Percentiles rank a stretch among this genome's conserved stretches.
These are phyloP conservation scores for Berghia stephanieae DNA, from an alignment of 1,140 invertebrate species.

Conservation along the genomic window DNA sequence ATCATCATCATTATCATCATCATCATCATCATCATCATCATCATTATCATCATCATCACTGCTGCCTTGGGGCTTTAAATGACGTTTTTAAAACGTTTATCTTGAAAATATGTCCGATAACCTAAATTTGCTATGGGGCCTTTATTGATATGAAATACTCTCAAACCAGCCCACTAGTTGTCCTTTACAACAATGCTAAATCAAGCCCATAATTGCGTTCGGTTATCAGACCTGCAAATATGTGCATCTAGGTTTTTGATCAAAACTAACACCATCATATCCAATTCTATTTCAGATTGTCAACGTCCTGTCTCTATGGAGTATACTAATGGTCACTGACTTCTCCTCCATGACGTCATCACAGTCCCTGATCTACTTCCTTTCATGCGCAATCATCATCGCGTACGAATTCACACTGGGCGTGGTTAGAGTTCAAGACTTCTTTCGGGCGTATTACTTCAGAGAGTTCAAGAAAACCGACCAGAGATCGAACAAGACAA, in stretches of 20 bases:
- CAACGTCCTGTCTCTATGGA: constrained; percentile 58
- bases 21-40: not conserved
- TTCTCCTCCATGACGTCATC: constrained; percentile 45
- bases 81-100: too few species aligned
- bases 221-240: too few species aligned
- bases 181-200: too few species aligned
- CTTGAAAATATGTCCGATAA: too few species aligned
- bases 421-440: constrained; percentile 62
- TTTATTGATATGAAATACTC: too few species aligned
- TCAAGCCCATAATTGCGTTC: too few species aligned
- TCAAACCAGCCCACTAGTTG: too few species aligned
- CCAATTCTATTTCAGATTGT: constrained; percentile 50
- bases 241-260: too few species aligned
- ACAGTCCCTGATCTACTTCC: constrained; percentile 40
- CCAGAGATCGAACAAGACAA: constrained; percentile 15
- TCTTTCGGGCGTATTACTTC: constrained; percentile 55
- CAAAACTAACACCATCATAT: not conserved
- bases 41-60: too few species aligned
- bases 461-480: constrained; percentile 42
- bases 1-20: not conserved
- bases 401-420: constrained; percentile 57
- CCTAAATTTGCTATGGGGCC: too few species aligned
- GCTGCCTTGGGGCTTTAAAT: too few species aligned
- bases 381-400: constrained; percentile 50
- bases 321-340: constrained; percentile 55